Evolutionary conservation across 2,113 vertebrate species (phyloP), one percentile per base, ranked within the genome.

Genomic region (Hemichromis elongatus): DNA sequence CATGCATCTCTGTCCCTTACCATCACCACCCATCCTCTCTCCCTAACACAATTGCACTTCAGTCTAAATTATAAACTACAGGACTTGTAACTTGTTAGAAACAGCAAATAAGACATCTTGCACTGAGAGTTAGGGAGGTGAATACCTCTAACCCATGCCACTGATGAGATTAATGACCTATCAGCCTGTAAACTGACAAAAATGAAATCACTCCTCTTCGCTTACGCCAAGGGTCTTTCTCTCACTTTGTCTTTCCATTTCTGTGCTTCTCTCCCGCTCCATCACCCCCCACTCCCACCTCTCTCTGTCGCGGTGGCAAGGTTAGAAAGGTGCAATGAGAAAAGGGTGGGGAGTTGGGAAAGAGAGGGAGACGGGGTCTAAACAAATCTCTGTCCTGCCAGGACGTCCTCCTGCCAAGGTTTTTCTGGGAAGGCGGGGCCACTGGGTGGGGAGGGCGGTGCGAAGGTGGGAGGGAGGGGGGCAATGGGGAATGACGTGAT

Each of bases 401-500:
- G 92, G 91, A 96, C 37, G 93, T 95, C 95, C 94, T 95, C 87
- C 89, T 94, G 93, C 91, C 95, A 95, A 94, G 94, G 95, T 95
- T 94, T 95, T 93, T 95, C 94, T 94, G 52, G 73, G 86, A 90
- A 88, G 92, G 92, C 40, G 86, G 91, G 87, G 89, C 87, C 16
- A 10, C 30, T 73, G 37, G 89, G 83, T 63, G 88, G 84, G 84
- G 85, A 87, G 86, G 90, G 87, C 77, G 75, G 92, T 90, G 94
- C 24, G 82, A 87, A 77, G 82, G 59, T 70, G 77, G 87, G 57
- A 1, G 56, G 26, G 24, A 0, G 54, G 53, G 77, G 87, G 78
- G 85, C 82, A 93, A 94, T 94, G 94, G 78, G 89, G 88, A 90
- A 95, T 97, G 96, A 97, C 96, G 96, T 96, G 95, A 96, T 96